Evolutionary conservation across 2,888 invertebrate species (phyloP).

Genomic region (Polydesmus complanatus): DNA sequence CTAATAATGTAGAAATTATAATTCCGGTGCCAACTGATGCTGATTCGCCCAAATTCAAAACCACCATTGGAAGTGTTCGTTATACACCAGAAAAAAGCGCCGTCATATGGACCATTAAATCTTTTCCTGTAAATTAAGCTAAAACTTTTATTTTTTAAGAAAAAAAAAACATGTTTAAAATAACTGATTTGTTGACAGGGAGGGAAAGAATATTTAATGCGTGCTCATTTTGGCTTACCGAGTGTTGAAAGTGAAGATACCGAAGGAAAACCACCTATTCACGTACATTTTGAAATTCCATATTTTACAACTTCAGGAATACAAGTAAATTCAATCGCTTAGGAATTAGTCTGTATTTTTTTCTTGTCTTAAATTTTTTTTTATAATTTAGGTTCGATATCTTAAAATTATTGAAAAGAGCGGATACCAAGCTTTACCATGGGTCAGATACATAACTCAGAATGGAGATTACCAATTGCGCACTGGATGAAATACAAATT

Average conservation of each 20-base stretch:
- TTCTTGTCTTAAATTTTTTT: neutral
- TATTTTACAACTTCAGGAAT: constrained; percentile 98
- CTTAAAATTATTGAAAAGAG: constrained; percentile 98
- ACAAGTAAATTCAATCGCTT: constrained; percentile 47
- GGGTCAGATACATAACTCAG: constrained; percentile 99
- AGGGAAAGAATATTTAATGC: constrained; percentile 95
- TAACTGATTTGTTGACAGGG: constrained; percentile 43
- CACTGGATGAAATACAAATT: constrained; percentile 69
- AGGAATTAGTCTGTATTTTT: neutral
- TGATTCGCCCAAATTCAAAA: constrained; percentile 96
- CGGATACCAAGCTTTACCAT: constrained; percentile 95
- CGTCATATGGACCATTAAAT: constrained; percentile 94
- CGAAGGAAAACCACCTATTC: constrained; percentile 94
- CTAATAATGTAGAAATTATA: constrained; percentile 96
- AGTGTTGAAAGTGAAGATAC: constrained; percentile 87
- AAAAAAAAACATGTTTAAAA: neutral
- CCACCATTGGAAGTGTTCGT: constrained; percentile 90
- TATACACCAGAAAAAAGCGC: constrained; percentile 95
- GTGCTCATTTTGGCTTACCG: constrained; percentile 93
- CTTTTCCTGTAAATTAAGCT: constrained; percentile 56
- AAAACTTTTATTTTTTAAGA: neutral
- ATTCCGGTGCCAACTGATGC: constrained; percentile 94
- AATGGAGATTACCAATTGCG: constrained; percentile 96
- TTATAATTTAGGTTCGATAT: constrained; percentile 53
- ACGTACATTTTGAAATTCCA: constrained; percentile 97